Evolutionary conservation across 2,888 invertebrate genomes (phyloP), one percentile per base, ranked within the genome.

Genomic region (Tachystola acroxantha): DNA sequence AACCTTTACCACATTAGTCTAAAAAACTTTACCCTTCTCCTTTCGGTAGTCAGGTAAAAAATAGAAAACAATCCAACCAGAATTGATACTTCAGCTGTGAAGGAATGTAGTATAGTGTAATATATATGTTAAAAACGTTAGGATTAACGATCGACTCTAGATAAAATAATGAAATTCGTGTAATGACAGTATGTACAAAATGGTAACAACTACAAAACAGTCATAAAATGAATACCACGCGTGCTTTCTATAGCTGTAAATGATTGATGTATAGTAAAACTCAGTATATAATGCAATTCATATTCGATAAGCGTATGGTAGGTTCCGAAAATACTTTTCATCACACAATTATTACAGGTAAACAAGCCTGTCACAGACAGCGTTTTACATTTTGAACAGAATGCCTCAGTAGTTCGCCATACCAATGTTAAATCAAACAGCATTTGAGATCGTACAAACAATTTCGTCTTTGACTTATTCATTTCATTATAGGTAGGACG

Each of bases 121-220:
- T 20, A 14, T 13, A 22, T 30, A n/a, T 24, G 1, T n/a, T n/a
- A 30, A 30, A 30, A 14, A 3, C 9, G 14, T 10, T 14, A 10
- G 7, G 7, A 10, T 20, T 31, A 7, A n/a, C n/a, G n/a, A n/a
- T n/a, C n/a, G n/a, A n/a, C n/a, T n/a, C n/a, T n/a, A n/a, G n/a
- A n/a, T n/a, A n/a, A n/a, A n/a, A n/a, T n/a, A n/a, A n/a, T n/a
- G n/a, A n/a, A n/a, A n/a, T n/a, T n/a, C n/a, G n/a, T n/a, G n/a
- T n/a, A n/a, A n/a, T n/a, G n/a, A 24, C 34, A 26, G 12, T 42
- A 42, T 42, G 26, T 40, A 43, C 40, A 43, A 10, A 36, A 37
- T 37, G 47, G 47, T 48, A 48, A 48, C 47, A 43, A 36, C 39
- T 39, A 39, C 2, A 24, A 32, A 2, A 19, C 10, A 11, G 27